These are phyloP conservation scores for Hydropsyche betteni DNA, from an alignment of 2,888 invertebrate species.

Conservation along the genomic window DNA sequence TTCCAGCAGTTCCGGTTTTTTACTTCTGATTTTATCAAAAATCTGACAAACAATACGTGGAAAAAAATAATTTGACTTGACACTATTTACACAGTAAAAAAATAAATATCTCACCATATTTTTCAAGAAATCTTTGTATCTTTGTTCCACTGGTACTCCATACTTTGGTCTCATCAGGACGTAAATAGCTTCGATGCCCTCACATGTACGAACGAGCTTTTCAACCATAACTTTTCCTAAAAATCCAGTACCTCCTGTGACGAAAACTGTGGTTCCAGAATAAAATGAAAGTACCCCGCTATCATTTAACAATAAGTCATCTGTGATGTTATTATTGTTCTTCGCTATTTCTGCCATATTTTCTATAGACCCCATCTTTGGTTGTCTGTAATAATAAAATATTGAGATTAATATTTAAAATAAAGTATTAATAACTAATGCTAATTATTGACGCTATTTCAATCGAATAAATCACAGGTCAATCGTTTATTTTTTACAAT, in stretches of 20 bases:
- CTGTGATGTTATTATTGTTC: constrained; percentile 47
- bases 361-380: constrained; percentile 11
- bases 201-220: constrained; percentile 88
- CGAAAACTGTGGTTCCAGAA: constrained; percentile 64
- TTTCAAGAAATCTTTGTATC: constrained; percentile 78
- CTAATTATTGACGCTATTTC: no score
- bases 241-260: constrained; percentile 84
- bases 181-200: constrained; percentile 79
- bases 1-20: constrained; percentile 71
- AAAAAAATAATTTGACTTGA: constrained; percentile 12
- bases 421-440: no score
- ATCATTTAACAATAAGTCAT: constrained; percentile 41
- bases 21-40: constrained; percentile 73
- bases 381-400: no score
- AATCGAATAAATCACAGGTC: no score
- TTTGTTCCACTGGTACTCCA: constrained; percentile 74
- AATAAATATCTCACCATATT: constrained; percentile 64
- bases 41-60: constrained; percentile 61
- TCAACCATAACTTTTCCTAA: constrained; percentile 93
- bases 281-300: constrained; percentile 58
- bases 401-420: no score
- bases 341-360: constrained; percentile 33
- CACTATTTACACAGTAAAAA: background rate
- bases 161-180: constrained; percentile 81
- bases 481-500: no score